These are phyloP conservation scores for rabbit (Oryctolagus cuniculus) DNA, from an alignment of 2,113 vertebrate species.

Conservation along the genomic window mOryCun1.1 NC_091442.1:8642001-8642500, in stretches of 20 bases:
- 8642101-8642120: neutral
- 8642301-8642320: neutral
- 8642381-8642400: neutral
- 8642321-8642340: neutral
- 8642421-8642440: neutral
- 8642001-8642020: neutral
- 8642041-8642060: neutral
- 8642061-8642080: neutral
- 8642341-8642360: rapidly evolving
- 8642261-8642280: neutral
- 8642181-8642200: neutral
- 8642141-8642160: neutral
- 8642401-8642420: neutral
- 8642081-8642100: neutral
- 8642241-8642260: neutral
- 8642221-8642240: neutral
- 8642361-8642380: neutral
- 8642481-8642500: neutral
- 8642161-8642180: neutral
- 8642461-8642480: neutral
- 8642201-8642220: neutral
- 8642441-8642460: neutral
- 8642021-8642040: neutral
- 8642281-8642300: neutral
- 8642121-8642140: neutral